Conservation (phyloP, 2,888 invertebrate genomes). For the Lypha dubia region DNA sequence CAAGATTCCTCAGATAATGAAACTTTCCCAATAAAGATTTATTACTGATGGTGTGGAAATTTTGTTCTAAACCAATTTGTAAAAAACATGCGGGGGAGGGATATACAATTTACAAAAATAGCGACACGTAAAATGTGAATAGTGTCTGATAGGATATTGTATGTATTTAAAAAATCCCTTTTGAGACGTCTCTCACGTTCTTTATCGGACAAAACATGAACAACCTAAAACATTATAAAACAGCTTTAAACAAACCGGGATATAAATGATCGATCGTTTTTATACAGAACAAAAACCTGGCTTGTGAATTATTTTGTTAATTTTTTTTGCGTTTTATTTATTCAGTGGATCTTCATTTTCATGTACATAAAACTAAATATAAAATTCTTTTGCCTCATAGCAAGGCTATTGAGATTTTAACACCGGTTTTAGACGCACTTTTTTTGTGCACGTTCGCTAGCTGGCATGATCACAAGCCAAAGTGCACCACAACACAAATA, state of each 20-base stretch:
- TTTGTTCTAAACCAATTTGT: too few relatives aligned
- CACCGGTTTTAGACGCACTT: conserved; percentile 58
- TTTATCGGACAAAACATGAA: not conserved
- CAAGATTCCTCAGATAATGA: too few relatives aligned
- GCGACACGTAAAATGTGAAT: too few relatives aligned
- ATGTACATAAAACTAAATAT: conserved; percentile 15
- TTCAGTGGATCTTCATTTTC: conserved; percentile 34
- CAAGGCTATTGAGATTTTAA: conserved; percentile 48
- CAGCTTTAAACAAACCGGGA: conserved; percentile 47
- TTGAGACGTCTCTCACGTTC: not conserved
- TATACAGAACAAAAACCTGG: conserved; percentile 37
- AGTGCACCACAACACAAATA: conserved; percentile 5
- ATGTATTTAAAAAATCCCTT: conserved; percentile 1
- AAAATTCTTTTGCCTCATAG: conserved; percentile 27
- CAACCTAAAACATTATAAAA: conserved; percentile 27
- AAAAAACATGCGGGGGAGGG: too few relatives aligned
- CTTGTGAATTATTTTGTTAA: conserved; percentile 47
- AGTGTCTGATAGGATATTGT: too few relatives aligned
- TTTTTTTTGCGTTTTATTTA: conserved; percentile 6
- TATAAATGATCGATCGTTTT: conserved; percentile 67
- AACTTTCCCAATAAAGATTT: too few relatives aligned
- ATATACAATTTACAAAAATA: too few relatives aligned
- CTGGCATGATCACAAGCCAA: conserved; percentile 27
- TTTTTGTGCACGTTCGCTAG: conserved; percentile 6
- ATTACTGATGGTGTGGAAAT: too few relatives aligned